These are phyloP conservation scores for Petrocephalus microphthalmus DNA, from an alignment of 2,113 vertebrate species.

Conservation along the genomic window DNA sequence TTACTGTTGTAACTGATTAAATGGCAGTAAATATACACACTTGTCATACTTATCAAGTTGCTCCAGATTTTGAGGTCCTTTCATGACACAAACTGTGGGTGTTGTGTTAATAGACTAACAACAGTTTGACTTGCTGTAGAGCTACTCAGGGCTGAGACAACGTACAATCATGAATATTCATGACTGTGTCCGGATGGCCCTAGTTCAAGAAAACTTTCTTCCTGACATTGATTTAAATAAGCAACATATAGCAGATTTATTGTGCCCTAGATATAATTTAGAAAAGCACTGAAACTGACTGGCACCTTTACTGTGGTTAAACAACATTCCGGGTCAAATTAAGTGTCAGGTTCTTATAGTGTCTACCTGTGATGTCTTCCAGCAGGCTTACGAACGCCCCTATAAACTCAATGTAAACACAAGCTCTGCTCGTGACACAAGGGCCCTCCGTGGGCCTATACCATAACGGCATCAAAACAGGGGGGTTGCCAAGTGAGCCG, in stretches of 20 bases:
- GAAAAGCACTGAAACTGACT: not conserved
- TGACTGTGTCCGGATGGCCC: not conserved
- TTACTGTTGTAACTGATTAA: not conserved
- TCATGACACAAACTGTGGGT: not conserved
- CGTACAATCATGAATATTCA: not conserved
- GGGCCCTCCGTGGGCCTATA: not conserved
- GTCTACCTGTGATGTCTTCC: not conserved
- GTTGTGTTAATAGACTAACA: not conserved
- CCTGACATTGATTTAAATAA: not conserved
- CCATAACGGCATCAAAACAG: constrained; percentile 2
- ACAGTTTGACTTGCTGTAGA: not conserved
- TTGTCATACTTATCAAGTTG: not conserved
- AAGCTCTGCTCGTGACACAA: not conserved
- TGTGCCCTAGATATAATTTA: not conserved
- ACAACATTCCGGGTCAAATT: not conserved
- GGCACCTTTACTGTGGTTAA: not conserved
- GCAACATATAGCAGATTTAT: not conserved
- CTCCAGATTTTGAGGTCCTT: not conserved
- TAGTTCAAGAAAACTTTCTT: not conserved
- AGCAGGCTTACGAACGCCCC: not conserved
- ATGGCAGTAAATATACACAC: not conserved
- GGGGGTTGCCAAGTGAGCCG: not conserved
- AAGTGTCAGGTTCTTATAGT: not conserved
- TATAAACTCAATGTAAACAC: not conserved
- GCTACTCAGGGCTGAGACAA: not conserved